Base-by-base conservation (phyloP, 2,797 vertebrate genomes). In the Acrossocheilus wenchowensis region DNA sequence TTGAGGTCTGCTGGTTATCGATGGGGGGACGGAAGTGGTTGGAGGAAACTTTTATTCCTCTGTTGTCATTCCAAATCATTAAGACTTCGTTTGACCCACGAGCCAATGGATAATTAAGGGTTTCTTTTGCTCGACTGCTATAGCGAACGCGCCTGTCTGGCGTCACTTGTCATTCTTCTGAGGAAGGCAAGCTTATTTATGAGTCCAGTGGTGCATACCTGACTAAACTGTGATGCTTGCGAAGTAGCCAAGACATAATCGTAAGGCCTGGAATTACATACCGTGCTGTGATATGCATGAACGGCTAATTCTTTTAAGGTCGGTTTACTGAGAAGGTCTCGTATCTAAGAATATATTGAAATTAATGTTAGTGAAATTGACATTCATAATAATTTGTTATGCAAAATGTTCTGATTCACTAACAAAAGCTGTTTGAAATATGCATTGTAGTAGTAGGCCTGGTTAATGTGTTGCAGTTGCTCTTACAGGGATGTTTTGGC, bases 131-230 rank as follows among this genome's bases (percentile, higher is more conserved):
- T 93, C 78, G 81, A 94, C 92, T 92, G 89, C 90, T 91, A 89
- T 91, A 89, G 92, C 86, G 86, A 93, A 89, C 85, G 89, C 86
- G 83, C 91, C 93, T 94, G 91, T 90, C 73, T 91, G 90, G 92
- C 89, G 80, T 95, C 94, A 93, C 92, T 88, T 81, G 89, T 93
- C 93, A 93, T 92, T 93, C 91, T 94, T 91, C 93, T 92, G 92
- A 94, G 80, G 60, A 91, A 88, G 41, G 88, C 90, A 91, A 92
- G 86, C 90, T 91, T 93, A 92, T 94, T 94, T 93, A 93, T 94
- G 91, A 92, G 91, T 90, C 88, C 91, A 90, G 89, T 86, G 86
- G 89, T 87, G 83, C 90, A 91, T 90, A 93, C 89, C 90, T 92
- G 88, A 92, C 89, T 91, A 87, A 92, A 92, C 89, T 89, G 87